Percentiles rank a stretch among this genome's conserved stretches.
Conservation (phyloP, 2,888 invertebrate species). For the Oxytorus armatus region DNA sequence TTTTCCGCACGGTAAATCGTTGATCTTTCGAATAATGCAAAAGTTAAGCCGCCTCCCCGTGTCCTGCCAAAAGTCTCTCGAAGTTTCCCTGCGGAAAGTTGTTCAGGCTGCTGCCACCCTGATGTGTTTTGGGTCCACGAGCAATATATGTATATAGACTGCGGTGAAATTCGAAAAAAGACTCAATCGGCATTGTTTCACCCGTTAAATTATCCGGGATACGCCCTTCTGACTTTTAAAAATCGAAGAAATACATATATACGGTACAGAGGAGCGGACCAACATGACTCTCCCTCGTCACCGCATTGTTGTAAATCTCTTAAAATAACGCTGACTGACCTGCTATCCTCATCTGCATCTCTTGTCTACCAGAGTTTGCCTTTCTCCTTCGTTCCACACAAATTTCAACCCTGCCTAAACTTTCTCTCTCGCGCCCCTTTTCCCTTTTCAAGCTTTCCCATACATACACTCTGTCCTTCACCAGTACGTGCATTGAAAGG, state of each 20-base stretch:
- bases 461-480: slow-evolving; percentile 7
- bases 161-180: slow-evolving; percentile 2
- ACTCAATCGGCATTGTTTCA: neutral
- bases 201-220: neutral
- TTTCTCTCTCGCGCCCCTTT: slow-evolving; percentile 46
- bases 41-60: slow-evolving; percentile 62
- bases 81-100: slow-evolving; percentile 29
- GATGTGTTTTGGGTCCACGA: slow-evolving; percentile 46
- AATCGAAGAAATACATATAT: neutral
- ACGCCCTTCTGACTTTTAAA: slow-evolving; percentile 1
- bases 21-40: slow-evolving; percentile 67
- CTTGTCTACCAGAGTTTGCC: slow-evolving; percentile 59
- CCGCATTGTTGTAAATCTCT: slow-evolving; percentile 79
- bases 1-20: slow-evolving; percentile 59
- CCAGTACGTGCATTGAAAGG: neutral
- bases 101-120: slow-evolving; percentile 29
- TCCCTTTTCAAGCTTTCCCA: slow-evolving; percentile 25
- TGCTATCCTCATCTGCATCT: slow-evolving; percentile 67
- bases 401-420: slow-evolving; percentile 33
- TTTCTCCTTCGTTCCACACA: slow-evolving; percentile 59
- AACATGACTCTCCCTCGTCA: slow-evolving; percentile 15
- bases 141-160: neutral
- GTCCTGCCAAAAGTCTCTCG: slow-evolving; percentile 25
- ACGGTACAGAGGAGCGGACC: slow-evolving; percentile 21
- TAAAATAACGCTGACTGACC: slow-evolving; percentile 78